phyloP scores from a whole-genome alignment of 30 jellyfish, hydroid and myxozoan species.

The Hydra vulgaris region DNA sequence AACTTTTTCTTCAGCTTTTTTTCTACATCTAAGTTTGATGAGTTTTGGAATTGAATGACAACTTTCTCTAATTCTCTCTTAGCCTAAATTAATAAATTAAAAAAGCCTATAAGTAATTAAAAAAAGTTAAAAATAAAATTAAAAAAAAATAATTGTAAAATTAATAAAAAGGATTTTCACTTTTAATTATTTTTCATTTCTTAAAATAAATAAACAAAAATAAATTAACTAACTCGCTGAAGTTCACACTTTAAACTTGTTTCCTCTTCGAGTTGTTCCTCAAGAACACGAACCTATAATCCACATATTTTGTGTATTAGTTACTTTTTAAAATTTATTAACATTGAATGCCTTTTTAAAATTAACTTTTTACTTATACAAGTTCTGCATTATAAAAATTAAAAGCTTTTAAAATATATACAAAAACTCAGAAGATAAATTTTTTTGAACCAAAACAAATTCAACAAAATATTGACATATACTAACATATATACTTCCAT shows the following conservation, averaged over 20 bases:
- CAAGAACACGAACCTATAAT: slow-evolving; percentile 63
- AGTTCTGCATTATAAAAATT: no score
- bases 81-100: slow-evolving; percentile 23
- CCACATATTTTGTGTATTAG: no score
- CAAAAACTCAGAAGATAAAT: no score
- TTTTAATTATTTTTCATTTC: no score
- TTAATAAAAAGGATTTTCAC: neutral
- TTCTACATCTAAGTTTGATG: slow-evolving; percentile 71
- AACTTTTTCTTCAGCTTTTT: slow-evolving; percentile 58
- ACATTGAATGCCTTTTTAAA: no score
- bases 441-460: no score
- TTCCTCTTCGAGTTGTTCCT: slow-evolving; percentile 91
- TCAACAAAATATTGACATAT: no score
- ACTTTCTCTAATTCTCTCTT: slow-evolving; percentile 76
- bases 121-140: neutral
- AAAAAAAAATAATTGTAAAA: neutral
- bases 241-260: neutral
- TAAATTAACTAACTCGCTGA: neutral
- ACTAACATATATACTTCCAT: no score
- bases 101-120: neutral
- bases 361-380: no score
- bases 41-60: slow-evolving; percentile 58
- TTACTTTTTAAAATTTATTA: no score
- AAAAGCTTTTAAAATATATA: no score
- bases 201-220: neutral